Evolutionary conservation across 2,888 invertebrate species (phyloP), one percentile per base, ranked within the genome.

Genomic region (Cantharis rufa): DNA sequence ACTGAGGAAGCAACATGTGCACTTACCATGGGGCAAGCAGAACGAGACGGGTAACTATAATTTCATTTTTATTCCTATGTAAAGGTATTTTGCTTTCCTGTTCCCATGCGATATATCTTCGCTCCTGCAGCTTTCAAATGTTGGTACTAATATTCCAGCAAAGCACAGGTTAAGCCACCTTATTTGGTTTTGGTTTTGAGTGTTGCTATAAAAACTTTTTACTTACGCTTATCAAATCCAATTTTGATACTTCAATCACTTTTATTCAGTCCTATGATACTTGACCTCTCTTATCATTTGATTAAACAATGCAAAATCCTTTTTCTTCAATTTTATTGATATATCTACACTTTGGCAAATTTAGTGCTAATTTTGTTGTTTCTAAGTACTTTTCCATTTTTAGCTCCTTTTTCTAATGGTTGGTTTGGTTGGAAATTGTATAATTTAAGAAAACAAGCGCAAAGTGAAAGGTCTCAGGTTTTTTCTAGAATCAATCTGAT

Each of bases 1-100:
- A 96, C 99, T 18, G 98, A 98, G 87, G 98, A 98, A 89, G 97
- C 97, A 72, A 96, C 97, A 5, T 96, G 97, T 91, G 95, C 96
- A 82, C 90, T 97, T 80, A 92, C 95, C 62, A 93, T 96, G 90
- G 94, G 94, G 74, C 94, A 94, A 85, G 93, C 93, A 80, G 94
- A 93, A 81, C 91, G 93, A 84, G 78, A 78, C 61, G 76, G 78
- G 78, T 78, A 69, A 89, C 88, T 89, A 86, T 15, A 86, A 87
- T 84, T 61, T 32, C n/a, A 48, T n/a, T n/a, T 48, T 48, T n/a
- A 3, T 18, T 18, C 2, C 18, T 18, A 13, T 1, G 3, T 32
- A 11, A 11, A 28, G 13, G 5, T 32, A 13, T 32, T 13, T 32
- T 32, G 32, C 32, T n/a, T 48, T 48, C 5, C 5, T n/a, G 1